A percentile compares a stretch with the other conserved stretches of the same genome.
Evolutionary conservation across 2,888 invertebrate genomes (phyloP).

Genomic region (Disparrhopalites patrizii): DNA sequence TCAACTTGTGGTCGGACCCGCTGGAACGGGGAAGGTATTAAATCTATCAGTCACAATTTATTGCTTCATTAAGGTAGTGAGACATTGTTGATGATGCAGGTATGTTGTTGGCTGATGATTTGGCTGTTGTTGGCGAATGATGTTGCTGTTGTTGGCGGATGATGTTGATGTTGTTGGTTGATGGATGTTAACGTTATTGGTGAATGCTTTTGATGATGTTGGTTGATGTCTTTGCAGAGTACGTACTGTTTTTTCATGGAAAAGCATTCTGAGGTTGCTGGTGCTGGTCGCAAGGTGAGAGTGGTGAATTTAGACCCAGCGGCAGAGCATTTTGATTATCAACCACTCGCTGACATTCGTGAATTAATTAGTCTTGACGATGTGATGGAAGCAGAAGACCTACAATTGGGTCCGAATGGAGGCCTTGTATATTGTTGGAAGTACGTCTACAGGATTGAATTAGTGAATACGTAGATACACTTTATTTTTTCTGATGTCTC

Average conservation of each 20-base stretch:
- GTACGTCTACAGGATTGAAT: conserved; percentile 54
- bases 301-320: conserved; percentile 97
- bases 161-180: background rate
- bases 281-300: conserved; percentile 66
- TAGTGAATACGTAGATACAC: too few relatives aligned
- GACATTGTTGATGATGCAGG: too few relatives aligned
- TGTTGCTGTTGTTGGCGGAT: too few relatives aligned
- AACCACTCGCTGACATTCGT: conserved; percentile 76
- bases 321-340: conserved; percentile 91
- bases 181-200: background rate
- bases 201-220: too few relatives aligned
- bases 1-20: conserved; percentile 94
- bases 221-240: conserved; percentile 60
- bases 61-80: too few relatives aligned
- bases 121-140: background rate
- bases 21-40: conserved; percentile 96
- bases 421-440: conserved; percentile 93
- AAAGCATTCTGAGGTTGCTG: conserved; percentile 69
- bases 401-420: conserved; percentile 95
- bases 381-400: conserved; percentile 92
- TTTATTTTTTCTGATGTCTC: too few relatives aligned
- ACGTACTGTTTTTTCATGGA: conserved; percentile 88
- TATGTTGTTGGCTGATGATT: background rate
- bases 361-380: conserved; percentile 92
- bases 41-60: background rate